phyloP scores from a whole-genome alignment of 2,797 vertebrate genomes.

The Simalia tracyae region DNA sequence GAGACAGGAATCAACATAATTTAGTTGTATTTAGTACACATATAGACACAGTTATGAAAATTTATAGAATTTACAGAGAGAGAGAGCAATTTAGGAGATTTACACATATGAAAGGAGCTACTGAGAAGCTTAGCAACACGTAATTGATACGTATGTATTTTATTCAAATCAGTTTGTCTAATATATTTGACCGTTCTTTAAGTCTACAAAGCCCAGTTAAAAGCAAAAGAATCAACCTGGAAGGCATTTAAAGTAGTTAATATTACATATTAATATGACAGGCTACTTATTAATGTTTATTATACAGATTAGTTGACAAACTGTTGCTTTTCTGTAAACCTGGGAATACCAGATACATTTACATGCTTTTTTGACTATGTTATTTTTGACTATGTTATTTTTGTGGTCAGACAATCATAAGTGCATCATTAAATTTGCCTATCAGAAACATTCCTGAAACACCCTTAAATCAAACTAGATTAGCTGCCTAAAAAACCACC shows the following conservation, averaged over 20 bases:
- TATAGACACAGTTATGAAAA: background rate
- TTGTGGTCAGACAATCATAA: background rate
- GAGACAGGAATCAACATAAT: background rate
- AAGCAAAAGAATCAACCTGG: background rate
- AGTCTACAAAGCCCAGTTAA: background rate
- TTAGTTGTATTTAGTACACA: background rate
- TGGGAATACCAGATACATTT: background rate
- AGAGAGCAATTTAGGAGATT: background rate
- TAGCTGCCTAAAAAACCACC: too few species aligned
- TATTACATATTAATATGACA: background rate
- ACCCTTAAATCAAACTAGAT: too few species aligned
- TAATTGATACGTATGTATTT: background rate
- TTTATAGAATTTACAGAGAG: background rate
- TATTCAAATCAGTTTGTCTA: background rate
- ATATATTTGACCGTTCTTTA: background rate
- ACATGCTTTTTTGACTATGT: background rate
- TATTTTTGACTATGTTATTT: background rate
- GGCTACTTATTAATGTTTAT: background rate
- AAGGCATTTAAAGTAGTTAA: background rate
- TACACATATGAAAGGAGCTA: background rate
- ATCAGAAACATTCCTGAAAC: background rate
- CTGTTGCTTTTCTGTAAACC: background rate
- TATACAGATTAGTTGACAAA: background rate
- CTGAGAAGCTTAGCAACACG: background rate
- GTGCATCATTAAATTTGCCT: background rate